Conservation (phyloP, 2,113 vertebrate genomes). For the Pelecanus crispus region DNA sequence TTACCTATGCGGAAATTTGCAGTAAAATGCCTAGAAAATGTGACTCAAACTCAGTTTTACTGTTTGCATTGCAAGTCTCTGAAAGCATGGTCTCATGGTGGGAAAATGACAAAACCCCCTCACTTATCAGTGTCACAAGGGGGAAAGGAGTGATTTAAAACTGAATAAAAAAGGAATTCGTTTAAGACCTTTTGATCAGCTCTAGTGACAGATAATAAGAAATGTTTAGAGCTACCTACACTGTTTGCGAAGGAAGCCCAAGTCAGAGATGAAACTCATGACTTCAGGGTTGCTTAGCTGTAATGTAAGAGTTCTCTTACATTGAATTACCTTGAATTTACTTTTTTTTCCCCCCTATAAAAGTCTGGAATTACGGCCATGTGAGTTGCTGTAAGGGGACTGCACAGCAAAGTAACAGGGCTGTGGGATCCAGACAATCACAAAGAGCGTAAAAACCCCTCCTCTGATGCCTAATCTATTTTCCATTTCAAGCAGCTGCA, state of each 20-base stretch:
- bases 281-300: not conserved
- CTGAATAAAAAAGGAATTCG: fast-evolving
- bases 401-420: not conserved
- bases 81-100: not conserved
- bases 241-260: not conserved
- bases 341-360: not conserved
- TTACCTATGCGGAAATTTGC: not conserved
- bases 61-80: not conserved
- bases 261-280: not conserved
- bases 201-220: not conserved
- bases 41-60: not conserved
- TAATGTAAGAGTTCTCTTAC: not conserved
- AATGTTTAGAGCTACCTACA: not conserved
- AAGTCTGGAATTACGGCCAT: not conserved
- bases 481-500: constrained; percentile 5
- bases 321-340: not conserved
- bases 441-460: not conserved
- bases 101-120: not conserved
- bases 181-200: not conserved
- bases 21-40: not conserved
- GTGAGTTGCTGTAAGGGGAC: not conserved
- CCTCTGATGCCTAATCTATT: not conserved
- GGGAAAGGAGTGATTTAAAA: not conserved
- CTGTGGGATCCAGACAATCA: not conserved
- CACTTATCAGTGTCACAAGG: not conserved